Percentiles rank a stretch among this genome's conserved stretches.
phyloP scores from a whole-genome alignment of 2,113 vertebrate genomes.

The Propithecus coquereli region DNA sequence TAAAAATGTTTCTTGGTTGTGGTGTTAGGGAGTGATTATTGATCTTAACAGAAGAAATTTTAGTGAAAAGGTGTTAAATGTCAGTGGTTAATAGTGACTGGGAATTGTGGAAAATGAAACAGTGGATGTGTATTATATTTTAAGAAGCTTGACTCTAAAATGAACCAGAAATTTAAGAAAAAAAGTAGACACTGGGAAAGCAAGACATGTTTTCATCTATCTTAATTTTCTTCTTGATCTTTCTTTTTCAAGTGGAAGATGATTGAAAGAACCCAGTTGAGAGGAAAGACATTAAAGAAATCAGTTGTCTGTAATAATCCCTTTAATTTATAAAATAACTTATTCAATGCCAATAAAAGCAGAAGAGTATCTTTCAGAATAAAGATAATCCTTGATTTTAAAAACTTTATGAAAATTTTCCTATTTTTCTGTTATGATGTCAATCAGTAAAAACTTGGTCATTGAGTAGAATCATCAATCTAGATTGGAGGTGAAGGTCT shows the following conservation, averaged over 20 bases:
- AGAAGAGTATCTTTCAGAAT: neutral
- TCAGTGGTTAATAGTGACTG: neutral
- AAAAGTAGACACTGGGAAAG: neutral
- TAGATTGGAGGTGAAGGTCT: neutral
- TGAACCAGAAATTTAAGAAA: neutral
- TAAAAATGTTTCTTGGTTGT: neutral
- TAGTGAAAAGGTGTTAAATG: neutral
- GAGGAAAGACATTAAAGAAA: neutral
- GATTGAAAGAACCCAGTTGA: neutral
- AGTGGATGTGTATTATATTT: neutral
- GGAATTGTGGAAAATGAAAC: neutral
- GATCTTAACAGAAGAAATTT: neutral
- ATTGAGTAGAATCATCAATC: neutral
- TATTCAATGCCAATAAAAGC: neutral
- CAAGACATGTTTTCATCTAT: neutral
- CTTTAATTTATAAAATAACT: neutral
- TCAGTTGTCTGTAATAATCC: neutral
- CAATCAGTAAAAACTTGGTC: neutral
- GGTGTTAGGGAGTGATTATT: neutral
- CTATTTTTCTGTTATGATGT: neutral
- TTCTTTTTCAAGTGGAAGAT: neutral
- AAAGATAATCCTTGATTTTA: neutral
- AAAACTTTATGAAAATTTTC: neutral
- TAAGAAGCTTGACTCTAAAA: neutral
- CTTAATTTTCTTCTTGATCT: neutral